Base-by-base conservation (phyloP, 2,888 invertebrate species). In the Acanthosoma haemorrhoidale region DNA sequence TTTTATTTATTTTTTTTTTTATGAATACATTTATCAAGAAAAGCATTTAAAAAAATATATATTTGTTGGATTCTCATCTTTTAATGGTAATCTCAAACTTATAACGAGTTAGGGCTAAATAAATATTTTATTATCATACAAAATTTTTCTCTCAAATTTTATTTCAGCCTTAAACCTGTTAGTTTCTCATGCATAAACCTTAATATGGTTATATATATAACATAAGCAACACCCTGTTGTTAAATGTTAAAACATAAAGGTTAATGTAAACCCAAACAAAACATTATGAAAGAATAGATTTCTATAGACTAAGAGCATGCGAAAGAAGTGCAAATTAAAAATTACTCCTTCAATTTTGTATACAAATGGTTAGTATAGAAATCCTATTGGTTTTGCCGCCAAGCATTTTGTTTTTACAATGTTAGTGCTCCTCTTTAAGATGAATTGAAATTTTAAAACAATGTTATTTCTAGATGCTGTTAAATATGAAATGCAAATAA, bases 381-480 rank as follows among this genome's bases (percentile, higher is more conserved):
- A 51, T 21, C 51, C 6, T 31, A 43, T 29, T 8, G 15, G 1
- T 15, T 58, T n/a, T 32, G n/a, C 25, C 34, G 21, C 11, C 11
- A 59, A 34, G 8, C 31, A 16, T 59, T 61, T 18, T 4, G 13
- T 34, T 51, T 15, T 29, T 66, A 58, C 57, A 25, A 25, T 51
- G 51, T 51, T 51, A 51, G 51, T 51, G 51, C 51, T 51, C 29
- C n/a, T 51, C n/a, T 25, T n/a, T 4, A n/a, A 21, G 29, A 51
- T 51, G 13, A 25, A 32, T 31, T 60, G 29, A 60, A 60, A 34
- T 21, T 36, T 11, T 36, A 60, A 34, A n/a, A 18, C 29, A 60
- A 60, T 60, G 60, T 60, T 34, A 34, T 60, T 34, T 60, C 60
- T 36, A 51, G 51, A 51, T 51, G 51, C 51, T 51, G 25, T 25